phyloP scores from a whole-genome alignment of 2,113 vertebrate genomes.

The Lucifuga dentata region DNA sequence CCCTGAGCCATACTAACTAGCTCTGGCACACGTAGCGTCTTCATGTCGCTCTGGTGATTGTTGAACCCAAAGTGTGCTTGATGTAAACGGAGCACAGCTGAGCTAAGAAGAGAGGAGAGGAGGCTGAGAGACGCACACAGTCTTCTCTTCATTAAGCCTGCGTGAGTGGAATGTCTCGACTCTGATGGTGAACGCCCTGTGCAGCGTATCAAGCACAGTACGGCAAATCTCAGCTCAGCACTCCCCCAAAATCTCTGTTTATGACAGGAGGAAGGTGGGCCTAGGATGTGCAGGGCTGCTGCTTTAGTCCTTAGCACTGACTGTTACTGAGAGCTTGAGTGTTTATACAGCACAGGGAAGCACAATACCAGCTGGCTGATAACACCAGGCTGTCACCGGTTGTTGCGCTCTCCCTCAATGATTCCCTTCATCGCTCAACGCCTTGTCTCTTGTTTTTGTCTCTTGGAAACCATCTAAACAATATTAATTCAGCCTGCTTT shows the following conservation, averaged over 20 bases:
- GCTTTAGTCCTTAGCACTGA: slow-evolving; percentile 82
- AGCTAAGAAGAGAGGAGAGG: slow-evolving; percentile 44
- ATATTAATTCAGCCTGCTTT: background rate
- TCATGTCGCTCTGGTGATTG: slow-evolving; percentile 57
- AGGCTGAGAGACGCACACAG: slow-evolving; percentile 31
- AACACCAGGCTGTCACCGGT: slow-evolving; percentile 76
- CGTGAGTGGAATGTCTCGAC: slow-evolving; percentile 66
- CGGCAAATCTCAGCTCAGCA: slow-evolving; percentile 57
- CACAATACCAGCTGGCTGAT: slow-evolving; percentile 80
- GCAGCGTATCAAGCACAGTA: slow-evolving; percentile 41
- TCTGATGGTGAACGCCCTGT: slow-evolving; percentile 66
- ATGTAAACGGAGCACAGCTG: slow-evolving; percentile 57
- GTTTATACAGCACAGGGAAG: slow-evolving; percentile 83
- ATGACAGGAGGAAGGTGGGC: slow-evolving; percentile 73
- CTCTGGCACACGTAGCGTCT: slow-evolving; percentile 29
- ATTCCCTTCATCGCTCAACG: slow-evolving; percentile 44
- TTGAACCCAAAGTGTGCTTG: slow-evolving; percentile 57
- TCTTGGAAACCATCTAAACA: slow-evolving; percentile 6
- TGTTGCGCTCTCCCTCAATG: slow-evolving; percentile 24
- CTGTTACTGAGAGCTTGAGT: slow-evolving; percentile 84
- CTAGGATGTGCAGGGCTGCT: slow-evolving; percentile 64
- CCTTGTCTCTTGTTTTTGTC: slow-evolving; percentile 33
- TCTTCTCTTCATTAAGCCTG: slow-evolving; percentile 46
- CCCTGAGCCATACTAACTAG: slow-evolving; percentile 21
- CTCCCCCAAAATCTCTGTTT: slow-evolving; percentile 76